phyloP scores from a whole-genome alignment of 1,140 invertebrate species.

The Chironomus tepperi region DNA sequence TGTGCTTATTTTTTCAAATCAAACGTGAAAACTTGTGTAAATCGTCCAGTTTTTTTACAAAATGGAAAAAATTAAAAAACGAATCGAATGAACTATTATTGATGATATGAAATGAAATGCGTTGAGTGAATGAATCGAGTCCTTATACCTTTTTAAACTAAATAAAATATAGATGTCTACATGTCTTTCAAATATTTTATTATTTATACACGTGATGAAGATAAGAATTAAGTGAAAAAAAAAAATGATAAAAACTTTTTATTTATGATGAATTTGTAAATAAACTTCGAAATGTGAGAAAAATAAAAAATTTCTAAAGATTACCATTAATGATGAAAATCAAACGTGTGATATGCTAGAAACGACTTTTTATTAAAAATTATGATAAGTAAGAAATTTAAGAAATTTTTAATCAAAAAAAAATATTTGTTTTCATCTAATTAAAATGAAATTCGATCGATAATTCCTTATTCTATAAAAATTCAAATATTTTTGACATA shows the following conservation, averaged over 20 bases:
- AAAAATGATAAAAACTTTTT: no score
- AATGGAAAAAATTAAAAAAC: not conserved
- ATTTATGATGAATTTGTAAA: constrained; percentile 9
- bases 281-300: not conserved
- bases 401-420: not conserved
- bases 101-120: not conserved
- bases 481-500: no score
- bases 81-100: no score
- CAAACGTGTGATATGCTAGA: constrained; percentile 22
- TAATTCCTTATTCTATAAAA: no score
- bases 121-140: not conserved
- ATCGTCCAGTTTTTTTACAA: constrained; percentile 13
- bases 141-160: not conserved
- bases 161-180: constrained; percentile 11
- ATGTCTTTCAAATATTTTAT: constrained; percentile 14
- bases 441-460: not conserved
- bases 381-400: not conserved
- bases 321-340: constrained; percentile 15
- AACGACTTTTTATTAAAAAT: constrained; percentile 8
- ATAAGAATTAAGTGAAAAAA: not conserved
- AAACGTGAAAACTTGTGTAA: not conserved
- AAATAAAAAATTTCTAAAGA: not conserved
- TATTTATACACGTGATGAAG: not conserved
- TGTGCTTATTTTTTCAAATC: constrained; percentile 8
- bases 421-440: not conserved